phyloP scores from a whole-genome alignment of 2,888 invertebrate genomes.

The Pyrrhia umbra region DNA sequence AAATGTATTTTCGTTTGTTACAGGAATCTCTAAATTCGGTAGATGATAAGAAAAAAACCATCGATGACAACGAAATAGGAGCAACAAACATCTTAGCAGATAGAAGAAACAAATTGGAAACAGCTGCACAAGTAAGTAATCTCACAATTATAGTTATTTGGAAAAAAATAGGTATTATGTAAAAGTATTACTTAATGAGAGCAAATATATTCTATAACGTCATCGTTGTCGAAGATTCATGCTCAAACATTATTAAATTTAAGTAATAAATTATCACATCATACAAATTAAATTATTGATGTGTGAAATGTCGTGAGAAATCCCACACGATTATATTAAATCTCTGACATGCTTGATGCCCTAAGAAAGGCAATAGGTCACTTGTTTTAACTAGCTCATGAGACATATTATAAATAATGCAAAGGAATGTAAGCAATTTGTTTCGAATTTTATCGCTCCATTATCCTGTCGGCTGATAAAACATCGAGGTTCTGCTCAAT shows the following conservation, averaged over 20 bases:
- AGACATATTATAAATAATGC: slow-evolving; percentile 24
- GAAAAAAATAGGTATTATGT: no score
- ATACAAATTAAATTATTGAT: slow-evolving; percentile 5
- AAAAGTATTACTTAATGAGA: no score
- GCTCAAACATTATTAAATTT: not conserved
- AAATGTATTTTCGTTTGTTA: slow-evolving; percentile 67
- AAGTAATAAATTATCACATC: not conserved
- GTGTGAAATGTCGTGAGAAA: slow-evolving; percentile 39
- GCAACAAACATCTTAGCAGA: slow-evolving; percentile 84
- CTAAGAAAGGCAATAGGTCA: slow-evolving; percentile 41
- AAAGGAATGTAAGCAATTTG: slow-evolving; percentile 17
- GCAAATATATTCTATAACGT: no score
- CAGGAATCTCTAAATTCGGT: slow-evolving; percentile 85
- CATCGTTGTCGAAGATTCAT: not conserved
- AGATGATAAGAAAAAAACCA: slow-evolving; percentile 85
- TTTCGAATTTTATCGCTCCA: slow-evolving; percentile 40
- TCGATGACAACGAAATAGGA: slow-evolving; percentile 83
- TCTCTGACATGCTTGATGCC: slow-evolving; percentile 16
- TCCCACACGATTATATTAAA: slow-evolving; percentile 37
- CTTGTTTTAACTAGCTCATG: slow-evolving; percentile 32
- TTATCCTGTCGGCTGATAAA: slow-evolving; percentile 41
- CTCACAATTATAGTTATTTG: no score
- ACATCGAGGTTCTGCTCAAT: slow-evolving; percentile 21
- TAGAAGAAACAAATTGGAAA: slow-evolving; percentile 89
- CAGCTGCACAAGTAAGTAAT: slow-evolving; percentile 88